A percentile compares a stretch with the other conserved stretches of the same genome.
phyloP scores from a whole-genome alignment of 1,140 invertebrate genomes.

The Orchesella cincta region DNA sequence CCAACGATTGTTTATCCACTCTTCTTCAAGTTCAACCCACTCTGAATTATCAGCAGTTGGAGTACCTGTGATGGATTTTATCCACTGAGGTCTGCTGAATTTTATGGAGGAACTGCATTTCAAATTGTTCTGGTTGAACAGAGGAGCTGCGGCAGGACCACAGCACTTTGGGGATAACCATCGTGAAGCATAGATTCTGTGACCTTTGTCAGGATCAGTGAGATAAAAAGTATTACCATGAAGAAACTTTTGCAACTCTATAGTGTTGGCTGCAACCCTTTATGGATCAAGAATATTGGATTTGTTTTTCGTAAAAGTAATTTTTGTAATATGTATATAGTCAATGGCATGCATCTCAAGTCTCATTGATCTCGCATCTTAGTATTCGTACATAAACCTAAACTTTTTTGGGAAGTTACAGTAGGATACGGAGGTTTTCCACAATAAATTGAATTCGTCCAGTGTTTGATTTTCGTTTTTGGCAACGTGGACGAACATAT shows the following conservation, averaged over 20 bases:
- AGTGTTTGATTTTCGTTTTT: background rate
- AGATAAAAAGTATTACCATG: background rate
- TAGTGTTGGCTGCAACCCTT: background rate
- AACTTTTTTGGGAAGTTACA: background rate
- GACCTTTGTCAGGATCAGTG: background rate
- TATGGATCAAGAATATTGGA: too few species aligned
- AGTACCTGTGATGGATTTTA: too few species aligned
- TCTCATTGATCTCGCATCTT: too few species aligned
- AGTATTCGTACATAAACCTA: background rate
- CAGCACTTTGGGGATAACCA: background rate
- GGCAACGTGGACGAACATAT: background rate
- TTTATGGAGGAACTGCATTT: too few species aligned
- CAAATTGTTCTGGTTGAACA: too few species aligned
- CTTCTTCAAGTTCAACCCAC: too few species aligned
- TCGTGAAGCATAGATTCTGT: background rate
- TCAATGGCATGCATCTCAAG: too few species aligned
- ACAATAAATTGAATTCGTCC: background rate
- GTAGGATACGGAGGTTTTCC: background rate
- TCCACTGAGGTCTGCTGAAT: too few species aligned
- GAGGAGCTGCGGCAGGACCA: background rate
- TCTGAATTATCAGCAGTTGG: too few species aligned
- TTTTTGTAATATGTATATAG: too few species aligned
- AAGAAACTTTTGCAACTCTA: background rate
- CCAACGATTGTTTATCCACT: too few species aligned
- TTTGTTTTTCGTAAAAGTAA: too few species aligned